These are phyloP conservation scores for Tillus elongatus DNA, from an alignment of 2,888 invertebrate species.

Conservation along the genomic window DNA sequence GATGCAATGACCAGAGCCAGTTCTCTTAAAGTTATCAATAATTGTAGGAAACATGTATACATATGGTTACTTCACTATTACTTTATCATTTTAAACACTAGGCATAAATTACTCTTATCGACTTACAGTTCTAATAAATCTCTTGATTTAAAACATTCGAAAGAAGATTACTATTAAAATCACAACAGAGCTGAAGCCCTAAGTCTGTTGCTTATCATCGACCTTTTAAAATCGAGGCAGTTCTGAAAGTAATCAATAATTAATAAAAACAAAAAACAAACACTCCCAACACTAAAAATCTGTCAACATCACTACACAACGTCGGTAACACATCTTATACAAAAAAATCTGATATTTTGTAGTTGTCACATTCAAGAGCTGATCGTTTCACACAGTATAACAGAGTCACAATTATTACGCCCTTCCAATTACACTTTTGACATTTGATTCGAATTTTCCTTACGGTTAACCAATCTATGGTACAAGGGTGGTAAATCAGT, in stretches of 20 bases:
- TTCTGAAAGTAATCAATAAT: no score
- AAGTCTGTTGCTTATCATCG: conserved; percentile 28
- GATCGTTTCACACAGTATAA: no score
- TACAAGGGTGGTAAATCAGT: no score
- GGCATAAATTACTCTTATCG: conserved; percentile 38
- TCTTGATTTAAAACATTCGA: conserved; percentile 23
- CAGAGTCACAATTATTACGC: no score
- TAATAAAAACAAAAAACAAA: conserved; percentile 10
- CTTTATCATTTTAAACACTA: conserved; percentile 40
- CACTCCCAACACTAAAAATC: conserved; percentile 7
- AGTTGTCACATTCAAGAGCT: no score
- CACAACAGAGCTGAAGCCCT: conserved; percentile 29
- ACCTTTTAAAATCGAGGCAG: no score
- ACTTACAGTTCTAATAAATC: conserved; percentile 32
- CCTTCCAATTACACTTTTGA: no score
- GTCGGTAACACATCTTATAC: neutral
- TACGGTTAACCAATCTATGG: no score
- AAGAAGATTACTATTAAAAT: conserved; percentile 15
- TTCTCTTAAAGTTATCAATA: conserved; percentile 31
- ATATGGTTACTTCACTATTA: conserved; percentile 37
- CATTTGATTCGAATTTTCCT: no score
- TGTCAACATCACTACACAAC: neutral
- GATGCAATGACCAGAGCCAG: conserved; percentile 30
- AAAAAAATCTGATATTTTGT: no score
- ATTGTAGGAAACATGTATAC: conserved; percentile 40